A percentile compares a stretch with the other conserved stretches of the same genome.
Conservation (phyloP, 1,140 invertebrate species). For the Ceratina japonica region DNA sequence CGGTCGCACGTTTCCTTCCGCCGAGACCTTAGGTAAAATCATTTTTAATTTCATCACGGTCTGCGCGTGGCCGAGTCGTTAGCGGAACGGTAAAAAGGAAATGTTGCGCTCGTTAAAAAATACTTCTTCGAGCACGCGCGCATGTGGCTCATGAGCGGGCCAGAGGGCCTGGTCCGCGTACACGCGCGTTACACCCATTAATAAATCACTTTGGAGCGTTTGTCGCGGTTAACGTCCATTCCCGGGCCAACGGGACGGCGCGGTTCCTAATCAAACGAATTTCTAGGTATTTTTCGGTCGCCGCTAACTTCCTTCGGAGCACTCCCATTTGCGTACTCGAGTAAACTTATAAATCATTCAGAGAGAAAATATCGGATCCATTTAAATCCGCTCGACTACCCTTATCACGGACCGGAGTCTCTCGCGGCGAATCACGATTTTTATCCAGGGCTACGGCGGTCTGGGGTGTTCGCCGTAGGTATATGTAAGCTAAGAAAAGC, state of each 20-base stretch:
- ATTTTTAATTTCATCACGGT: slow-evolving; percentile 51
- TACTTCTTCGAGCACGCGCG: slow-evolving; percentile 38
- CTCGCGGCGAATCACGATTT: not conserved
- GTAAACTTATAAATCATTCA: not conserved
- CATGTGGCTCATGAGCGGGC: not conserved
- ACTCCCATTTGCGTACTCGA: not conserved
- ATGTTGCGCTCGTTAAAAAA: slow-evolving; percentile 60
- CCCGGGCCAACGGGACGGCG: slow-evolving; percentile 12
- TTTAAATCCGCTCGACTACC: no score
- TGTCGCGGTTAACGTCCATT: slow-evolving; percentile 51
- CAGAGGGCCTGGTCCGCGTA: slow-evolving; percentile 3
- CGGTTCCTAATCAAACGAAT: not conserved
- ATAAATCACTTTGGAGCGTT: slow-evolving; percentile 68
- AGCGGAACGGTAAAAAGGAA: slow-evolving; percentile 56
- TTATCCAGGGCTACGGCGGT: not conserved
- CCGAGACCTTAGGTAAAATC: slow-evolving; percentile 31
- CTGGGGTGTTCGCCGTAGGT: no score
- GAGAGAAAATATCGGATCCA: not conserved
- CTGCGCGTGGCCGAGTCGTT: slow-evolving; percentile 39
- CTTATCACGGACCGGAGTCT: no score
- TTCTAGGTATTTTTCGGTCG: not conserved
- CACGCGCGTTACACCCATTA: slow-evolving; percentile 61
- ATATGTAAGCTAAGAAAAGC: not conserved
- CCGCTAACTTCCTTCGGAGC: no score
- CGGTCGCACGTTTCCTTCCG: not conserved